phyloP scores from a whole-genome alignment of 1,140 invertebrate species.

The Drosophila pandora region DNA sequence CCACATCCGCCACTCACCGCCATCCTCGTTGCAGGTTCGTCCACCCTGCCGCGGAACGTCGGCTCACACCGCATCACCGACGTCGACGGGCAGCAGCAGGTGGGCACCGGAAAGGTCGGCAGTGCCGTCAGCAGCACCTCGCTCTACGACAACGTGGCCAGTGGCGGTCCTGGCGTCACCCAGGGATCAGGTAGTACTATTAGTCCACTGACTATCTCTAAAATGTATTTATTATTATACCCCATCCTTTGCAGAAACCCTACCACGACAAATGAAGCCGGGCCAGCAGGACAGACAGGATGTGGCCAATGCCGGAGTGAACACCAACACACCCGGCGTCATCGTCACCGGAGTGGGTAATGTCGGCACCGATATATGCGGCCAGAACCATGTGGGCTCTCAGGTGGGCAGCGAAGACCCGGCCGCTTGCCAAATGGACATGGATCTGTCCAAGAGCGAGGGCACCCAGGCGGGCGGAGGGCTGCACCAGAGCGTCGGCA shows the following conservation, averaged over 20 bases:
- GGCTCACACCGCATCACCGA: conserved; percentile 87
- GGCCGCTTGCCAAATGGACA: conserved; percentile 78
- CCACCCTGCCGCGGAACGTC: conserved; percentile 92
- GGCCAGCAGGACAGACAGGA: conserved; percentile 85
- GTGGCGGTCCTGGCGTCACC: conserved; percentile 75
- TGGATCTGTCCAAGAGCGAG: conserved; percentile 88
- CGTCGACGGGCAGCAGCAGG: conserved; percentile 66
- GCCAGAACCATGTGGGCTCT: conserved; percentile 85
- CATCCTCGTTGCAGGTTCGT: conserved; percentile 87
- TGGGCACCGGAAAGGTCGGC: conserved; percentile 86
- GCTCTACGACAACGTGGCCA: conserved; percentile 94
- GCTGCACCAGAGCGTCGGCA: conserved; percentile 84
- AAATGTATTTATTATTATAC: background rate
- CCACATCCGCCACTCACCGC: conserved; percentile 81
- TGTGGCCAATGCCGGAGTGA: conserved; percentile 86
- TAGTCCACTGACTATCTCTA: background rate
- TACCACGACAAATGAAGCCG: conserved; percentile 86
- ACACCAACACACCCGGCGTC: conserved; percentile 67
- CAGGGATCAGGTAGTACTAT: conserved; percentile 50
- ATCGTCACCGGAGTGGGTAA: conserved; percentile 72
- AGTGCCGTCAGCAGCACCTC: conserved; percentile 93
- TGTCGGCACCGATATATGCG: conserved; percentile 79
- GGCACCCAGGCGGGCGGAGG: conserved; percentile 92
- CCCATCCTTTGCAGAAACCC: conserved; percentile 58
- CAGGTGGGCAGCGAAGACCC: conserved; percentile 82